These are phyloP conservation scores for Pedetes capensis DNA, from an alignment of 2,113 vertebrate genomes.

Conservation along the genomic window DNA sequence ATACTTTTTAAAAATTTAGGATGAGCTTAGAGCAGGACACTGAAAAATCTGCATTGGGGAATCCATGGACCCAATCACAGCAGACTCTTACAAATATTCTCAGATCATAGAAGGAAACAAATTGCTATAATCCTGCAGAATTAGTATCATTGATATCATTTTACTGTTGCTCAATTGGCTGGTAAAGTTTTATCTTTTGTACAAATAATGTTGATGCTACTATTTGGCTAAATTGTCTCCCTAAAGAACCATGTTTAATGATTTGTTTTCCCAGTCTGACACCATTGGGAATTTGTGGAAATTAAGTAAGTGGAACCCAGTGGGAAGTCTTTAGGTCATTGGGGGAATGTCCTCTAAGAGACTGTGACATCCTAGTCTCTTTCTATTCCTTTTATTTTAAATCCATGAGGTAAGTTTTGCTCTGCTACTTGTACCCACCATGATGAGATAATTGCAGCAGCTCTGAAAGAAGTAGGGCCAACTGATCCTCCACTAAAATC, in stretches of 20 bases:
- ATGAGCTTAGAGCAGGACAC: not conserved
- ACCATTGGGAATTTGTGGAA: not conserved
- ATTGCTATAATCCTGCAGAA: not conserved
- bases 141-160: not conserved
- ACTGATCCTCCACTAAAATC: not conserved
- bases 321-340: not conserved
- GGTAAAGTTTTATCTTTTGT: not conserved
- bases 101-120: not conserved
- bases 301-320: not conserved
- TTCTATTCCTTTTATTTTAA: not conserved
- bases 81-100: not conserved
- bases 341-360: accelerated
- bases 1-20: not conserved
- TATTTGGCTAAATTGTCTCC: not conserved
- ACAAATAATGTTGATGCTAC: not conserved
- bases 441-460: too few relatives aligned
- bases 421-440: too few relatives aligned
- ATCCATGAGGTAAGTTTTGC: too few relatives aligned
- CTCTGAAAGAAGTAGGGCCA: not conserved
- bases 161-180: not conserved
- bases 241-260: not conserved
- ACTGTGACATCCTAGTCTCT: not conserved
- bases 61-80: not conserved
- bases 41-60: not conserved
- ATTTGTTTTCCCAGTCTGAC: not conserved